phyloP scores from a whole-genome alignment of 2,888 invertebrate genomes.

The Apamea monoglypha region DNA sequence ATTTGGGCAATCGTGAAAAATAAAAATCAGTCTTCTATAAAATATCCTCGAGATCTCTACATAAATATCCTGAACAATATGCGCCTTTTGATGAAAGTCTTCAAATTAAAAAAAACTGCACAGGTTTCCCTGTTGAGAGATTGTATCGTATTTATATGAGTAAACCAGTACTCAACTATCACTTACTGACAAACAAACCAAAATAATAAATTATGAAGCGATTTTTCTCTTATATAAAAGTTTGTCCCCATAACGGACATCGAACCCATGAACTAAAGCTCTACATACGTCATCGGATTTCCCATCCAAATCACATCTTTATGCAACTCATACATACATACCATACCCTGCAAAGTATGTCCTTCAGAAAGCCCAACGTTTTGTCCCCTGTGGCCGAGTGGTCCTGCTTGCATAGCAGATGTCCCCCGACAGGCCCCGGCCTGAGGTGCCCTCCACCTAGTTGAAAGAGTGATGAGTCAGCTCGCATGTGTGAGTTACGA shows the following conservation, averaged over 20 bases:
- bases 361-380: constrained; percentile 6
- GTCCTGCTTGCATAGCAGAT: constrained; percentile 56
- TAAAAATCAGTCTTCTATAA: neutral
- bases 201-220: too few species aligned
- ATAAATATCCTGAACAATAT: neutral
- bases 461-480: constrained; percentile 49
- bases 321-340: constrained; percentile 26
- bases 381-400: constrained; percentile 25
- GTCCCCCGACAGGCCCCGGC: constrained; percentile 4
- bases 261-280: neutral
- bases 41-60: neutral
- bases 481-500: constrained; percentile 46
- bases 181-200: neutral
- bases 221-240: neutral
- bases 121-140: neutral
- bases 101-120: neutral
- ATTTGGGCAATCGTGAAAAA: neutral
- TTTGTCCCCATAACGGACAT: neutral
- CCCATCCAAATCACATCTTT: constrained; percentile 31
- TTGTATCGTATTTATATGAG: neutral
- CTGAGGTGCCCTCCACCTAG: constrained; percentile 26
- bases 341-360: constrained; percentile 54
- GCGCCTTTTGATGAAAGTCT: neutral
- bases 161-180: neutral
- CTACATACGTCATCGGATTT: constrained; percentile 6